Base-by-base conservation (phyloP, 1,140 invertebrate genomes). In the Philotrypesis tridentata region DNA sequence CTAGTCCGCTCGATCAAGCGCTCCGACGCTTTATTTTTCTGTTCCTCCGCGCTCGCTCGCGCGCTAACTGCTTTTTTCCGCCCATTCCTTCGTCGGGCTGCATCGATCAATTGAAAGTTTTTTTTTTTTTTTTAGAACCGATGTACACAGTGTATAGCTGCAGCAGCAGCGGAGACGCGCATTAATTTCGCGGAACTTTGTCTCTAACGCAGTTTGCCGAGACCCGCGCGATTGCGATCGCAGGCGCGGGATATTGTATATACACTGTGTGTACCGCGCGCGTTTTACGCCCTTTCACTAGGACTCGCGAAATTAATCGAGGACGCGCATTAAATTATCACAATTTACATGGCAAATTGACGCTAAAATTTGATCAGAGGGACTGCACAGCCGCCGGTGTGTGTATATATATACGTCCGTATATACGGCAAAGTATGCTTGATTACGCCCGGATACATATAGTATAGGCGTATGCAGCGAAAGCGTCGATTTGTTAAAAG, bases 1-100 rank as follows among this genome's bases (percentile, higher is more conserved):
- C 76, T 72, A 80, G 86, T 84, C 86, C 83, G 76, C 82, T 85
- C 85, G 79, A 85, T 84, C 84, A 74, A 61, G 40, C 40, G 40
- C 83, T 67, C n/a, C 9, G 48, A 55, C n/a, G 48, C 21, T n/a
- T 55, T 55, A 55, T 55, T 55, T 55, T 55, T 55, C 48, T 55
- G 9, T 55, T 17, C 21, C 9, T 37, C 9, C 33, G 7, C 12
- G 2, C 40, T 14, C 43, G 11, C 43, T 48, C 43, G 12, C 43
- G 12, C 14, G 11, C 43, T 55, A n/a, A 55, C 48, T 55, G 48
- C 48, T 71, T 87, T 85, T 84, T 85, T 83, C 77, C 33, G 73
- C 17, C 70, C 8, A 83, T 84, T 84, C 83, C 82, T 87, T 70
- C 78, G 55, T 33, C 74, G 71, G 70, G 43, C 77, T 31, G 31